Base-by-base conservation (phyloP, 2,888 invertebrate species). In the Phortica magna region DNA sequence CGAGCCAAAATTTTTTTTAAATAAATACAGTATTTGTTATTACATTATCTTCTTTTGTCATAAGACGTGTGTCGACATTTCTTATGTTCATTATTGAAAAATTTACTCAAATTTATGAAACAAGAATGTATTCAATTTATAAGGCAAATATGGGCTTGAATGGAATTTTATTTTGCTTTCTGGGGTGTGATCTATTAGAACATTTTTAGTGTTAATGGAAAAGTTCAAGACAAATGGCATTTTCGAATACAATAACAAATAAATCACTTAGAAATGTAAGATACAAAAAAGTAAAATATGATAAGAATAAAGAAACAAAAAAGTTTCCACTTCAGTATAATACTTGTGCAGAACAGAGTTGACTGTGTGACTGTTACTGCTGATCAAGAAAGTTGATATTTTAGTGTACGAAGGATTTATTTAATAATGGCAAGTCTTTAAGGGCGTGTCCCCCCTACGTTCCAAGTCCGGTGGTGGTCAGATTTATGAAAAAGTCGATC, bases 71-170 rank as follows among this genome's bases (percentile, higher is more conserved):
- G 78, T 61, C 57, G 59, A 22, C 70, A 12, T 74, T 73, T 43
- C 76, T 71, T 65, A 74, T 83, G 82, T 82, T 83, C 84, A 85
- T 85, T 85, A 85, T 73, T 81, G 73, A 74, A 42, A 55, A 55
- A 55, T 55, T 74, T 76, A 75, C 55, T 39, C 41, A 39, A 39
- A 14, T 31, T 31, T 31, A 31, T 31, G 31, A 31, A 31, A 31
- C 31, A 31, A 31, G 5, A 31, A 31, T 31, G 31, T 31, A 4
- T 31, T 31, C 31, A 31, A 31, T 31, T 31, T 31, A 31, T 31
- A 4, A 31, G n/a, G 7, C 43, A 43, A 70, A 43, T n/a, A 67
- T 67, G 41, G 67, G 55, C n/a, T 19, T 39, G 53, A n/a, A 6
- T 48, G 55, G 55, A 39, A 3, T 70, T 7, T 0, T 31, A 31